phyloP scores from a whole-genome alignment of 2,113 vertebrate genomes.

The Strix uralensis region DNA sequence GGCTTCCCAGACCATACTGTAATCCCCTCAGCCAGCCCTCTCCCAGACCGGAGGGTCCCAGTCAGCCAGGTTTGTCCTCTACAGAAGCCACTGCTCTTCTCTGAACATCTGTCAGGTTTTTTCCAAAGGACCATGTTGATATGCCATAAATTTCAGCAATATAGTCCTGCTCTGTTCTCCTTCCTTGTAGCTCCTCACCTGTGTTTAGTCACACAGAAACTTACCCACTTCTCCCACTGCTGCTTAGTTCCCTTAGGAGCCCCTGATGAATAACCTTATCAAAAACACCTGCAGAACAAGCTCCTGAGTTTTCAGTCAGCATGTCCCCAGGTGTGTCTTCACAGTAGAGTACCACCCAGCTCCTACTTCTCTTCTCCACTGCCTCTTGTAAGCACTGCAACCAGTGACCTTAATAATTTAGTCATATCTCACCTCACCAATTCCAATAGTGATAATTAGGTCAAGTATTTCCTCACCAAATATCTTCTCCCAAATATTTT shows the following conservation, averaged over 20 bases:
- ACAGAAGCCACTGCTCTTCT: not conserved
- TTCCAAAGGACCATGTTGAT: not conserved
- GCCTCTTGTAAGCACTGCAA: not conserved
- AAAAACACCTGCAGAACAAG: not conserved
- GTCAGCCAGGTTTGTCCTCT: not conserved
- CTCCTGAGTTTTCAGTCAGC: not conserved
- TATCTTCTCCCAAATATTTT: not conserved
- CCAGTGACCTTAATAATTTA: not conserved
- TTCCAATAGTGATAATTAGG: not conserved
- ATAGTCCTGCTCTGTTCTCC: not conserved
- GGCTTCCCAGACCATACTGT: not conserved
- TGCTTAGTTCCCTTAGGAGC: not conserved
- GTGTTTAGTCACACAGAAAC: not conserved
- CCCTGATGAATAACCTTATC: not conserved
- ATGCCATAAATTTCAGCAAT: not conserved
- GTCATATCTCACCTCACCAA: not conserved
- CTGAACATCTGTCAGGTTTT: not conserved
- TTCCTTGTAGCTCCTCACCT: not conserved
- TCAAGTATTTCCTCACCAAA: not conserved
- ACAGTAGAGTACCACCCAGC: not conserved
- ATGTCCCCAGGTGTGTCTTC: not conserved
- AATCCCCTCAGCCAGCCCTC: fast-evolving
- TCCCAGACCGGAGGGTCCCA: not conserved
- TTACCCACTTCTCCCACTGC: not conserved
- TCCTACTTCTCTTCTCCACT: not conserved